Percentiles rank a stretch among this genome's conserved stretches.
Evolutionary conservation across 2,888 invertebrate genomes (phyloP).

Genomic region (Lasius platythorax): DNA sequence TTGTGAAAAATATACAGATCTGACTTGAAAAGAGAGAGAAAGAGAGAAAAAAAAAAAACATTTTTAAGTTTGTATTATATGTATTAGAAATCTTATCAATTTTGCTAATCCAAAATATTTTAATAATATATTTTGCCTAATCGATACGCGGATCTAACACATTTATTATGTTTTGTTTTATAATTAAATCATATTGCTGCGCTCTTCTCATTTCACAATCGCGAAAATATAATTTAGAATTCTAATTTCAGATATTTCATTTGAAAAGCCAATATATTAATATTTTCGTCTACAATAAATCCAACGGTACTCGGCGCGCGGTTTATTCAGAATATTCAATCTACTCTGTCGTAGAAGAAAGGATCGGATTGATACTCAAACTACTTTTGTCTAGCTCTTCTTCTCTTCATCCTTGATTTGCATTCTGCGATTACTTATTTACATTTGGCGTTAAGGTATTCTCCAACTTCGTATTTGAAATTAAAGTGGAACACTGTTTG

Average conservation of each 20-base stretch:
- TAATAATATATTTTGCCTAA: neutral
- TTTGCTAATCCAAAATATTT: no score
- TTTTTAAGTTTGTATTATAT: neutral
- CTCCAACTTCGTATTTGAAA: slow-evolving; percentile 35
- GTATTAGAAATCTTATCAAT: slow-evolving; percentile 9
- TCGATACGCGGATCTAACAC: neutral
- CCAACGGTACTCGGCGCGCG: slow-evolving; percentile 14
- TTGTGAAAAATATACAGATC: neutral
- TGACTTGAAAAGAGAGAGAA: neutral
- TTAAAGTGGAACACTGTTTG: slow-evolving; percentile 26
- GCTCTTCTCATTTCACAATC: neutral
- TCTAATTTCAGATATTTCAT: neutral
- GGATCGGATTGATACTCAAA: slow-evolving; percentile 3
- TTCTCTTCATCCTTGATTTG: slow-evolving; percentile 38
- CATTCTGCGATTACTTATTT: slow-evolving; percentile 44
- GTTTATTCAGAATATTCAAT: slow-evolving; percentile 50
- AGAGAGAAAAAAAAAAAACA: neutral
- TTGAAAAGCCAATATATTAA: slow-evolving; percentile 23
- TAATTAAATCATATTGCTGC: neutral
- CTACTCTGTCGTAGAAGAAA: slow-evolving; percentile 29
- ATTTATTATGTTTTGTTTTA: neutral
- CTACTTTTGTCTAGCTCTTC: slow-evolving; percentile 33
- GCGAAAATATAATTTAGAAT: slow-evolving; percentile 18
- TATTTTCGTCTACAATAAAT: slow-evolving; percentile 35
- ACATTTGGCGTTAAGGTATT: slow-evolving; percentile 49